These are phyloP conservation scores for Halictus rubicundus DNA, from an alignment of 1,140 invertebrate species.

Conservation along the genomic window DNA sequence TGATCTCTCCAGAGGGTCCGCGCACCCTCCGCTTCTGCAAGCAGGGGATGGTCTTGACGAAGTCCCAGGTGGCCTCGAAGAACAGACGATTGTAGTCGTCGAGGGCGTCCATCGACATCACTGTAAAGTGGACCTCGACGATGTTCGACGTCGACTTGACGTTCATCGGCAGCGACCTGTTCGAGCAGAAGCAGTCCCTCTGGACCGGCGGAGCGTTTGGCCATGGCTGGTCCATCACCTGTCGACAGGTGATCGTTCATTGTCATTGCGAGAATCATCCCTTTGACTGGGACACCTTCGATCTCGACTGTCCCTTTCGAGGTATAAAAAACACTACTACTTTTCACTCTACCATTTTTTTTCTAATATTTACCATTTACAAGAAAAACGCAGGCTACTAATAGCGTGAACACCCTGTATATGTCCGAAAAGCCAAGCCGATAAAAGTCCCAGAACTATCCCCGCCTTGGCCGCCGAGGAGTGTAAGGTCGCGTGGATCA, in stretches of 20 bases:
- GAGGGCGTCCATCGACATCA: conserved; percentile 89
- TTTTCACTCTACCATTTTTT: too few relatives aligned
- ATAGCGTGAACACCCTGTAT: too few relatives aligned
- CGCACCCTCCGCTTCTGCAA: conserved; percentile 84
- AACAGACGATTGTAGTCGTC: conserved; percentile 92
- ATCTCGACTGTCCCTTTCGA: too few relatives aligned
- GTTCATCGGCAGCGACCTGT: conserved; percentile 84
- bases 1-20: conserved; percentile 89
- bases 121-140: conserved; percentile 90
- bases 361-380: too few relatives aligned
- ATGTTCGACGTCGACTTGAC: conserved; percentile 89
- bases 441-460: too few relatives aligned
- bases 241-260: background rate
- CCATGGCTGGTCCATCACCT: conserved; percentile 88
- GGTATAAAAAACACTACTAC: too few relatives aligned
- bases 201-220: conserved; percentile 84
- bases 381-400: too few relatives aligned
- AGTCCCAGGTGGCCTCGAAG: conserved; percentile 92
- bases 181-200: conserved; percentile 87
- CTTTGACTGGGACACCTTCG: too few relatives aligned
- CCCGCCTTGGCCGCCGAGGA: too few relatives aligned
- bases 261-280: background rate
- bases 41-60: conserved; percentile 86
- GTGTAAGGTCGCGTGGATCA: too few relatives aligned
- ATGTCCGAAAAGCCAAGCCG: too few relatives aligned